Base-by-base conservation (phyloP, 2,888 invertebrate genomes). In the Lamellibrachia columna region DNA sequence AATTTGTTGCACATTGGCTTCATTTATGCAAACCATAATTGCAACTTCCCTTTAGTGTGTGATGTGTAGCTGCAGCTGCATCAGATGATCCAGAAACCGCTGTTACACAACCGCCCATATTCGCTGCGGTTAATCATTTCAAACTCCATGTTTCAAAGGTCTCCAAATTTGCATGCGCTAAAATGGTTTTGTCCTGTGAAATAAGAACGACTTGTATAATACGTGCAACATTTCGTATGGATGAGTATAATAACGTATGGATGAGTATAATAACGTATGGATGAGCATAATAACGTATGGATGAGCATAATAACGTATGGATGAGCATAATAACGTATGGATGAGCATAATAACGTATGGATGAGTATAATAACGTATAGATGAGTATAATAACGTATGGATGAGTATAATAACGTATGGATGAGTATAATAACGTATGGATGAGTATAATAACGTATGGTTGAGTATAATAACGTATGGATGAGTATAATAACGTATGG, bases 1-100 rank as follows among this genome's bases (percentile, higher is more conserved):
- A 75, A 75, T 75, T 75, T 75, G 75, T 75, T 75, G 15, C 75
- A 75, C 75, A 75, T 75, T 75, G 75, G 75, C 75, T n/a, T 75
- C 22, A 22, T 75, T 75, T 22, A 15, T 75, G 75, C 4, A 75
- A 22, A 75, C 75, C 15, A 22, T 15, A 6, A 22, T 15, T 75
- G 22, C n/a, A 75, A 75, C 22, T 22, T 75, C 22, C 22, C 6
- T 22, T 75, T 11, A n/a, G 75, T 75, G 22, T 75, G 75, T 75
- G 22, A 6, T 75, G 2, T 75, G 75, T 75, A 3, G 22, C n/a
- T 75, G 22, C 15, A 3, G 22, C n/a, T 75, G 22, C 15, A 22
- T 75, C n/a, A n/a, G 75, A 15, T 75, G 22, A 9, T 55, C 55
- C 55, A 55, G 9, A 9, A 7, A 55, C 9, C 55, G 7, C 8